Conservation (phyloP, 2,113 vertebrate genomes). For the Poeciliopsis retropinna region DNA sequence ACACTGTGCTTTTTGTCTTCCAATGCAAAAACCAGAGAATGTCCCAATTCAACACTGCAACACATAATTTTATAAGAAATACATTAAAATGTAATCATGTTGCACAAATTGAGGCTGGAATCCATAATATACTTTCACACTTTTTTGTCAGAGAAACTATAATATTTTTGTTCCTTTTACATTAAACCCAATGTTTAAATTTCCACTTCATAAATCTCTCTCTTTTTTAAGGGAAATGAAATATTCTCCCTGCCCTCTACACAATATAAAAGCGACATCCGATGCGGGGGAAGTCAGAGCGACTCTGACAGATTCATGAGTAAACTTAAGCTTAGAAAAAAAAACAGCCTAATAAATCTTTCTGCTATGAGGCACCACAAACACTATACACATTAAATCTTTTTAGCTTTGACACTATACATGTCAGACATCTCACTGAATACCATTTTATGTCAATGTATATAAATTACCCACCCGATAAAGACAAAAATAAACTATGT, state of each 20-base stretch:
- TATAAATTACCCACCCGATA: constrained; percentile 6
- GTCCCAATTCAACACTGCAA: no score
- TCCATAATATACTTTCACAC: background rate
- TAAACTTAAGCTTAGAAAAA: constrained; percentile 11
- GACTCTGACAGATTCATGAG: constrained; percentile 2
- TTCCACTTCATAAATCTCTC: background rate
- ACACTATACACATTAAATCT: background rate
- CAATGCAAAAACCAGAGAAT: background rate
- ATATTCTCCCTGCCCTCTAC: background rate
- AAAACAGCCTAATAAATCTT: constrained; percentile 2
- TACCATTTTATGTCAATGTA: background rate
- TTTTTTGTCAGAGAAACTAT: background rate
- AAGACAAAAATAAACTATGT: constrained; percentile 1
- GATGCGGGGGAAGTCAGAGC: constrained; percentile 2
- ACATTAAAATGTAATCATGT: background rate
- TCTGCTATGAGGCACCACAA: background rate
- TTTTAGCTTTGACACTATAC: background rate
- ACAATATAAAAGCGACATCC: background rate
- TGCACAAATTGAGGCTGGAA: background rate
- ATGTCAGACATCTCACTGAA: constrained; percentile 1
- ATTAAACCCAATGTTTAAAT: background rate
- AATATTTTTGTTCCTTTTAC: background rate
- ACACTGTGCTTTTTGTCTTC: background rate
- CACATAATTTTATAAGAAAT: background rate
- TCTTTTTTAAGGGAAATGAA: background rate